phyloP scores from a whole-genome alignment of 2,888 invertebrate genomes.

The Hoplodrina ambigua region DNA sequence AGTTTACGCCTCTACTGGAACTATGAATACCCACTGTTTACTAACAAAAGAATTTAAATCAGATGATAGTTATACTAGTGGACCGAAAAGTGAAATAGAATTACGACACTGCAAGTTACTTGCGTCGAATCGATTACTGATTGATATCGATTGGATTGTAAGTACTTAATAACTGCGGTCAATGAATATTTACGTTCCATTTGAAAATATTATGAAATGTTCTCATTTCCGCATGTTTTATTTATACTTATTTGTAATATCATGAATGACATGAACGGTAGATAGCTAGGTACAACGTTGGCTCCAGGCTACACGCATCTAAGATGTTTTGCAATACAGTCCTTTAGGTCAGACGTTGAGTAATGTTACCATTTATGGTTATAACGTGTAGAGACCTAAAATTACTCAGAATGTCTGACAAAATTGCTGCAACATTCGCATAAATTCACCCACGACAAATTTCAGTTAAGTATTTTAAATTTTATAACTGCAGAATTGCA shows the following conservation, averaged over 20 bases:
- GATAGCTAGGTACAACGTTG: conserved; percentile 9
- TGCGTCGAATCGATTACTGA: conserved; percentile 46
- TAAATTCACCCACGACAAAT: conserved; percentile 37
- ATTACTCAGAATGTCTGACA: conserved; percentile 63
- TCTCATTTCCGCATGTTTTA: conserved; percentile 30
- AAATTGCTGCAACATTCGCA: conserved; percentile 53
- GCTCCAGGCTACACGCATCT: conserved; percentile 46
- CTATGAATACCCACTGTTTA: conserved; percentile 64
- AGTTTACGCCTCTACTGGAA: conserved; percentile 56
- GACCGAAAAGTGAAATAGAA: conserved; percentile 25
- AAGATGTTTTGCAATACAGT: conserved; percentile 66
- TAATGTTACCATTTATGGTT: conserved; percentile 65
- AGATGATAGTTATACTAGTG: conserved; percentile 34
- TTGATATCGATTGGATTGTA: conserved; percentile 48
- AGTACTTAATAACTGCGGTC: conserved; percentile 13
- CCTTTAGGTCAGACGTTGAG: conserved; percentile 69
- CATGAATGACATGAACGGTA: conserved; percentile 19
- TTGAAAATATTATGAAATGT: conserved; percentile 48
- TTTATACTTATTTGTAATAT: conserved; percentile 14
- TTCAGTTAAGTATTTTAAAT: conserved; percentile 20
- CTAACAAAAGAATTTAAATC: conserved; percentile 65
- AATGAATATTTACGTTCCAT: conserved; percentile 48
- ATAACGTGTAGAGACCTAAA: conserved; percentile 67
- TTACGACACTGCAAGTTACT: conserved; percentile 44
- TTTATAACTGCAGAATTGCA: conserved; percentile 15